Base-by-base conservation (phyloP, 2,113 vertebrate genomes). In the Neogobius melanostomus region DNA sequence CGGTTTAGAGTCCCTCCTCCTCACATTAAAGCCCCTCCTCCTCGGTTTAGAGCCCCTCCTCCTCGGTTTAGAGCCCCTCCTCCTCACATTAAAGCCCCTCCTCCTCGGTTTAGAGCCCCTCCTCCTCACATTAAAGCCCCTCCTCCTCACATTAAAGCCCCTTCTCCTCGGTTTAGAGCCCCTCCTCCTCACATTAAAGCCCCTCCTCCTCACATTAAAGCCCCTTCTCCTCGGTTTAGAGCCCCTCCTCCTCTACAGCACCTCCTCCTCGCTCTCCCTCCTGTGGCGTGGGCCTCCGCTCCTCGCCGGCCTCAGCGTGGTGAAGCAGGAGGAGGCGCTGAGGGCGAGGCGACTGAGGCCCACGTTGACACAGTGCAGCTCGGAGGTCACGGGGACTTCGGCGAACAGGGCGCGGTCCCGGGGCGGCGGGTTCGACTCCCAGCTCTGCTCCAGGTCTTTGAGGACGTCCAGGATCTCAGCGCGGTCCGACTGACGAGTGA, bases 401-500 rank as follows among this genome's bases (percentile, higher is more conserved):
- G 92, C 76, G 64, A 98, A 98, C 69, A 97, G 94, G 48, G 89
- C 87, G 0, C 71, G 92, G 60, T 93, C 92, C 0, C 93, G 91
- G 8, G 90, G 51, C 0, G 85, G 74, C 5, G 77, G 67, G 0
- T 47, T 11, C 0, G 81, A 0, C 0, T 74, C 80, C 73, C 9
- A 14, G 51, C 17, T 53, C 6, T 85, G 92, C 80, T 95, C 94
- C 71, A 96, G 86, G 81, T 96, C 94, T 63, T 92, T 91, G 57
- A 96, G 87, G 14, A 95, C 92, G 0, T 93, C 95, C 70, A 98
- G 85, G 81, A 98, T 95, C 88, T 95, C 94, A 44, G 95, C 95
- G 0, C 96, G 93, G 45, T 92, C 89, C 0, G 79, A 73, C 8
- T 91, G 88, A 6, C 90, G 90, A 1, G 91, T 93, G 76, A 93